phyloP scores from a whole-genome alignment of 2,888 invertebrate genomes.

The Pherbina coryleti region DNA sequence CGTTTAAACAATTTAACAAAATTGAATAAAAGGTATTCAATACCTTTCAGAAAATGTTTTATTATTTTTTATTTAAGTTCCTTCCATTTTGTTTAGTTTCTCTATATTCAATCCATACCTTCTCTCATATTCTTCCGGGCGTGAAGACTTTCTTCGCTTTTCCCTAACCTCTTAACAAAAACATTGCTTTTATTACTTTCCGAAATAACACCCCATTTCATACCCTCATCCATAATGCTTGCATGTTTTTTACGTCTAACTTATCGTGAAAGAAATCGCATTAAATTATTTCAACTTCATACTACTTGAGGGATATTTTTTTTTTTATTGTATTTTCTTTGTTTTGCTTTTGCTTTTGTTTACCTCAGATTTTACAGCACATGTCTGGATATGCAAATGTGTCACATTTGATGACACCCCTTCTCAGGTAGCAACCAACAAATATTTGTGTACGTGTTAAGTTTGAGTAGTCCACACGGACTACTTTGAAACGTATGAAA shows the following conservation, averaged over 20 bases:
- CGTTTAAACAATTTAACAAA: too few species aligned
- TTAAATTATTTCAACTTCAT: conserved; percentile 6
- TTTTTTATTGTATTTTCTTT: not conserved
- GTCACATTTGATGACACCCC: not conserved
- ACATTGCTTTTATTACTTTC: not conserved
- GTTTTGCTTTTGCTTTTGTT: not conserved
- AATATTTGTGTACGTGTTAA: not conserved
- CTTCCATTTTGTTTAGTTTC: not conserved
- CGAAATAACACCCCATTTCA: not conserved
- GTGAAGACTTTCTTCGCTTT: too few species aligned
- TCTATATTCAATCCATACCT: not conserved
- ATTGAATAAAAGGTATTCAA: too few species aligned
- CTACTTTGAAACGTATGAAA: too few species aligned
- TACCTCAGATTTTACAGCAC: not conserved
- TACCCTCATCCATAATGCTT: not conserved
- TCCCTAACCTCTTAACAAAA: not conserved
- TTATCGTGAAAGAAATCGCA: conserved; percentile 12
- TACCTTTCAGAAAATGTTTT: not conserved
- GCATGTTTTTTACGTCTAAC: conserved; percentile 2
- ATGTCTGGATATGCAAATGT: conserved; percentile 27
- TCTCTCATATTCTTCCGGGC: too few species aligned
- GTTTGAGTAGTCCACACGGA: not conserved
- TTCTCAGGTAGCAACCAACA: not conserved
- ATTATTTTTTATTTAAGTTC: not conserved
- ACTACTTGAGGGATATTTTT: not conserved